Base-by-base conservation (phyloP, 64 coral and sea anemone genomes). In the Stichodactyla helianthus region DNA sequence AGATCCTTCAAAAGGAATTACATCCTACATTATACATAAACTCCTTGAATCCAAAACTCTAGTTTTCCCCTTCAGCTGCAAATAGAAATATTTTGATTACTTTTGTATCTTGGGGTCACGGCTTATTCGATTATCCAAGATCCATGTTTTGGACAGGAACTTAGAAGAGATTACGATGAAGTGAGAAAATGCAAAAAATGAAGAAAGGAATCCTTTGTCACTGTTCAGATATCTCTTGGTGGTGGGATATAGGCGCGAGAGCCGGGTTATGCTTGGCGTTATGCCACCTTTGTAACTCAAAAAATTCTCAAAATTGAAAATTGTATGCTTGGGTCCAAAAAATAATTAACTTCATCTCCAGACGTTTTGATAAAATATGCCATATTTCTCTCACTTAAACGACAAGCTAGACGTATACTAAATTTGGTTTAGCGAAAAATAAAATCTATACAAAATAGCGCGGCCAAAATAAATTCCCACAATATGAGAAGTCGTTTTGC, bases 131-230 rank as follows among this genome's bases (percentile, higher is more conserved):
- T 74, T 27, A 74, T 74, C 68, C 68, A 31, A 74, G 68, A 74
- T 31, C 68, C 16, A 81, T 19, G 7, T 52, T 81, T 81, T 81
- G 35, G 20, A 81, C 78, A 81, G 78, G 78, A 81, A 81, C 78
- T 81, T 81, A 54, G 68, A 11, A 74, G 50, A 81, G 78, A 81
- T 81, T 81, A 81, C 78, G 78, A 28, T 81, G 35, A 52, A 52
- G 78, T 81, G 78, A 81, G 35, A 52, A 81, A 53, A 81, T 81
- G 78, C 13, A 19, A 81, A 81, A 52, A 81, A 81, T 81, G 35
- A 52, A 52, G 78, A 74, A 74, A 74, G 68, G 68, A 6, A 81
- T 81, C 18, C 28, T 17, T 20, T 35, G 77, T 79, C 44, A 35
- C 12, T 79, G 77, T 20, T 52, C 2, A 44, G 35, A 51, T 79